Percentiles rank a stretch among this genome's conserved stretches.
phyloP scores from a whole-genome alignment of 2,888 invertebrate species.

The Oscheius onirici region DNA sequence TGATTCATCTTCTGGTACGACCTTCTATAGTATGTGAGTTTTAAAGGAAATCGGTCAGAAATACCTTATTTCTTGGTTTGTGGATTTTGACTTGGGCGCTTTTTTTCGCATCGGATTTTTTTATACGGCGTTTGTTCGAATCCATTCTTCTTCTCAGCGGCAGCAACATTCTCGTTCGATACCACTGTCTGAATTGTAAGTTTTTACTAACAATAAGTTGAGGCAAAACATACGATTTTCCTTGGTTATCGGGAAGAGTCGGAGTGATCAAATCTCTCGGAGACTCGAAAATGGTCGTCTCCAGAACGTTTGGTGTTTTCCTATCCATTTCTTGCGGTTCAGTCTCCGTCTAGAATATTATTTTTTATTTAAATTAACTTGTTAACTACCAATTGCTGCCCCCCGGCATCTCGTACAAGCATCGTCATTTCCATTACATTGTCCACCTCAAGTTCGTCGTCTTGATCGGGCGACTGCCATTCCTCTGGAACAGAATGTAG shows the following conservation, averaged over 20 bases:
- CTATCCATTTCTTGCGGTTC: background rate
- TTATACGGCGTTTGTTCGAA: too few relatives aligned
- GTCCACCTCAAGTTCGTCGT: conserved; percentile 1
- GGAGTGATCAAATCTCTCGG: background rate
- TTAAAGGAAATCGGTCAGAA: too few relatives aligned
- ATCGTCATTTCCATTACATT: conserved; percentile 2
- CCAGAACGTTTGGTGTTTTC: background rate
- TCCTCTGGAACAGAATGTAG: background rate
- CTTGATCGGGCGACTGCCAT: background rate
- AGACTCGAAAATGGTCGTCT: background rate
- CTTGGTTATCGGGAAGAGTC: background rate
- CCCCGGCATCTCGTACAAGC: conserved; percentile 1
- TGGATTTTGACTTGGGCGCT: too few relatives aligned
- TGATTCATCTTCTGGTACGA: too few relatives aligned
- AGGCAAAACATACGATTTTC: background rate
- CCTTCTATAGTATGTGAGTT: too few relatives aligned
- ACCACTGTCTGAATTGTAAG: conserved; percentile 1
- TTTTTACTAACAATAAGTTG: background rate
- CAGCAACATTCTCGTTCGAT: background rate
- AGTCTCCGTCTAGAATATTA: background rate
- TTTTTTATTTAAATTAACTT: background rate
- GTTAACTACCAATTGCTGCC: background rate
- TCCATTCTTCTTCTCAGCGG: background rate
- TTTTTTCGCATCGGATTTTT: too few relatives aligned
- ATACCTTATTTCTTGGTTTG: too few relatives aligned